Evolutionary conservation across 2,113 vertebrate genomes (phyloP), one percentile per base, ranked within the genome.

Genomic region (Notothenia rossii): DNA sequence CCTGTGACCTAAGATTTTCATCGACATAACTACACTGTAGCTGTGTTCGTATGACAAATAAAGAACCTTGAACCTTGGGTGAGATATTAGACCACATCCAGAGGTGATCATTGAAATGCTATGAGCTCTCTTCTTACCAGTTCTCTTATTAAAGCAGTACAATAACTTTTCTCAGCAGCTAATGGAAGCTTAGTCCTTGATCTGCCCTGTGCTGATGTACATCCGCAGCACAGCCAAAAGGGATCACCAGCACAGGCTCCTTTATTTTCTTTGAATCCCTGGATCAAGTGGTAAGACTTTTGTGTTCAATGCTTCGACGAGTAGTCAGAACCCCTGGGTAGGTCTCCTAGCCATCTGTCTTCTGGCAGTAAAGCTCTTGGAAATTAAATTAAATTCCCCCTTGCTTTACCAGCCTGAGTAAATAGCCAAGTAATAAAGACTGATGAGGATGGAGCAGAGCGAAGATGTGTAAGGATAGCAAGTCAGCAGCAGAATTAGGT

Each of bases 251-350:
- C 67, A 59, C 50, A 75, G 70, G 55, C 68, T 80, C 62, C 74
- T 81, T 87, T 79, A 87, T 90, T 90, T 88, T 40, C 81, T 75
- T 72, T 77, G 71, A 86, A 86, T 91, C 89, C 82, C 75, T 20
- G 84, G 89, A 91, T 92, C 88, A 82, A 88, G 88, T 76, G 75
- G 68, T 85, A 86, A 88, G 79, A 82, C 87, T 80, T 64, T 73
- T 51, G 73, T 86, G 77, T 85, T 89, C 83, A 79, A 84, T 79
- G 74, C 70, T 86, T 49, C 0, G 7, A 75, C 56, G 78, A 86
- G 78, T 87, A 88, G 82, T 74, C 59, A 50, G 80, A 69, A 75
- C 86, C 83, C 79, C 66, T 84, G 91, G 87, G 89, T 86, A 63
- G 48, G 62, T 79, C 68, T 87, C 74, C 58, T 40, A 62, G 84